Base-by-base conservation (phyloP, 2,797 vertebrate species). In the Periparus ater region DNA sequence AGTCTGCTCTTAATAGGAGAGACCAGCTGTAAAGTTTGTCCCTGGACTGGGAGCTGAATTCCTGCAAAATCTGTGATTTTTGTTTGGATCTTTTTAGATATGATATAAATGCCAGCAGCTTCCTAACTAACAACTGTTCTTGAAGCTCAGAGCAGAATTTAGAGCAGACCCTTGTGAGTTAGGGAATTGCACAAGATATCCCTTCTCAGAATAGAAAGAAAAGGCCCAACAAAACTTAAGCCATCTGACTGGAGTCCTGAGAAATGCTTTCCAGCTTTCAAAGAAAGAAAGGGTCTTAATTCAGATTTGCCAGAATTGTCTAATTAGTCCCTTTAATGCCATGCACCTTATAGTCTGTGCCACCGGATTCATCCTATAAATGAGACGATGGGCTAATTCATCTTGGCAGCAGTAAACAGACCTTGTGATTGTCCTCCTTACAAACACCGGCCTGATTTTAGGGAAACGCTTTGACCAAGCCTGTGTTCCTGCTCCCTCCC, bases 381-480 rank as follows among this genome's bases (percentile, higher is more conserved):
- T 40, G 94, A 96, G 85, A 93, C 30, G 95, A 95, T 95, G 90
- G 95, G 93, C 94, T 96, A 92, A 95, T 97, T 97, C 95, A 89
- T 94, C 92, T 86, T 91, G 94, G 94, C 93, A 95, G 95, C 89
- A 85, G 89, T 55, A 91, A 93, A 95, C 94, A 91, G 94, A 89
- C 83, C 89, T 96, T 97, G 92, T 27, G 94, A 91, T 96, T 97
- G 89, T 96, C 79, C 88, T 94, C 84, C 91, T 85, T 25, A 85
- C 91, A 90, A 95, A 93, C 84, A 92, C 83, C 62, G 66, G 82
- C 88, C 91, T 86, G 93, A 68, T 95, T 96, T 95, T 94, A 85
- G 94, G 93, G 65, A 85, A 89, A 70, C 0, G 54, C 93, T 93
- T 70, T 93, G 87, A 57, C 80, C 82, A 45, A 76, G 79, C 74